Evolutionary conservation across 2,113 vertebrate species (phyloP).

Genomic region (Montifringilla adamsi): DNA sequence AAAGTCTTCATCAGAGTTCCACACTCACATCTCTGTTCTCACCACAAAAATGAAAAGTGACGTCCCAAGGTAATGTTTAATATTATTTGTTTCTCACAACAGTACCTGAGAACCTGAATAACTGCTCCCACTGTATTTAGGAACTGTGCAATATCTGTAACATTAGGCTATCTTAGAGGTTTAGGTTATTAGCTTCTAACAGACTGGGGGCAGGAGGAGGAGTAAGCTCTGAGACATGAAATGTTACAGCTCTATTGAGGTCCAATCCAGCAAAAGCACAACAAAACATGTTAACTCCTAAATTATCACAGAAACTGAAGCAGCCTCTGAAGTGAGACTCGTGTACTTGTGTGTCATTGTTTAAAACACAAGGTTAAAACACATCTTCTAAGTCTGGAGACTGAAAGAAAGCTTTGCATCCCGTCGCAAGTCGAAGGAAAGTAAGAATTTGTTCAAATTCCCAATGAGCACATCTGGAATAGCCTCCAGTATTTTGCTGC

Average conservation of each 20-base stretch:
- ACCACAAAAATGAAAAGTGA: background rate
- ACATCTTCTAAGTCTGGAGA: background rate
- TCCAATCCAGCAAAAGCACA: background rate
- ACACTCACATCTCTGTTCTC: background rate
- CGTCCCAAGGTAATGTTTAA: background rate
- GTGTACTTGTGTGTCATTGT: accelerated
- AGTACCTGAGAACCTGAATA: background rate
- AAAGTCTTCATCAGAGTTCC: background rate
- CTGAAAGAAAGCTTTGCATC: background rate
- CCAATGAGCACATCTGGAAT: background rate
- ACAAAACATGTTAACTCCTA: background rate
- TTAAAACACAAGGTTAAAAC: background rate
- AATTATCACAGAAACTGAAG: background rate
- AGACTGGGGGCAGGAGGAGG: background rate
- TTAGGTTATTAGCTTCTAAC: background rate
- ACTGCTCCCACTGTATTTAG: background rate
- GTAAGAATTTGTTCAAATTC: background rate
- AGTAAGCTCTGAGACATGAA: background rate
- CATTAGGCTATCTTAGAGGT: background rate
- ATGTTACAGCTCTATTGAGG: background rate
- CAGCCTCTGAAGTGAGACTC: background rate
- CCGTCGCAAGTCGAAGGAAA: background rate
- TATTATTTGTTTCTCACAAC: background rate
- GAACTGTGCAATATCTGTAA: background rate
- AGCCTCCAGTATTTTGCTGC: background rate